Percentiles rank a stretch among this genome's conserved stretches.
phyloP scores from a whole-genome alignment of 1,140 invertebrate genomes.

The Prorops nasuta region DNA sequence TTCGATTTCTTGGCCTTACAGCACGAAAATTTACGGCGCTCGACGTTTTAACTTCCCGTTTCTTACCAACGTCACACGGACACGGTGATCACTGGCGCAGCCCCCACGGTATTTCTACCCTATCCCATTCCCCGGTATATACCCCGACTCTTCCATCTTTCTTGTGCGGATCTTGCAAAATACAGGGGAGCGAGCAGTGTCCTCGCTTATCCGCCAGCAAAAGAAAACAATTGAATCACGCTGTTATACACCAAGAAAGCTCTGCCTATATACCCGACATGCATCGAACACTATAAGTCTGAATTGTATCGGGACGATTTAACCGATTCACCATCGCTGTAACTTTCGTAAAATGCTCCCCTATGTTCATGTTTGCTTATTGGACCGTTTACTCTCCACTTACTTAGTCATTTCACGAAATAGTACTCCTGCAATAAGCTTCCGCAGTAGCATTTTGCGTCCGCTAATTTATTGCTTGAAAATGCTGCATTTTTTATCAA shows the following conservation, averaged over 20 bases:
- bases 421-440: no score
- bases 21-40: constrained; percentile 32
- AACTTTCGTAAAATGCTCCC: constrained; percentile 16
- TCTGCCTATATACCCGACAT: constrained; percentile 8
- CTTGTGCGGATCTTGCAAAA: no score
- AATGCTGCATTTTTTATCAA: no score
- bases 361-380: not conserved
- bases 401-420: no score
- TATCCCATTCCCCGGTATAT: no score
- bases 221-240: constrained; percentile 2
- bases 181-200: not conserved
- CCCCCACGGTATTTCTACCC: no score
- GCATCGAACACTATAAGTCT: constrained; percentile 20
- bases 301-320: constrained; percentile 20
- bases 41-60: constrained; percentile 30
- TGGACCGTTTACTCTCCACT: not conserved
- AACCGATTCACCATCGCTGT: constrained; percentile 6
- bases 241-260: not conserved
- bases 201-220: constrained; percentile 6
- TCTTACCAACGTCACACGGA: constrained; percentile 3
- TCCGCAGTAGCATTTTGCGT: no score
- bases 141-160: no score
- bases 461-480: no score
- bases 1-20: constrained; percentile 37
- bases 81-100: no score